A percentile compares a stretch with the other conserved stretches of the same genome.
Conservation (phyloP, 64 coral and sea anemone species). For the Dendronephthya gigantea region DNA sequence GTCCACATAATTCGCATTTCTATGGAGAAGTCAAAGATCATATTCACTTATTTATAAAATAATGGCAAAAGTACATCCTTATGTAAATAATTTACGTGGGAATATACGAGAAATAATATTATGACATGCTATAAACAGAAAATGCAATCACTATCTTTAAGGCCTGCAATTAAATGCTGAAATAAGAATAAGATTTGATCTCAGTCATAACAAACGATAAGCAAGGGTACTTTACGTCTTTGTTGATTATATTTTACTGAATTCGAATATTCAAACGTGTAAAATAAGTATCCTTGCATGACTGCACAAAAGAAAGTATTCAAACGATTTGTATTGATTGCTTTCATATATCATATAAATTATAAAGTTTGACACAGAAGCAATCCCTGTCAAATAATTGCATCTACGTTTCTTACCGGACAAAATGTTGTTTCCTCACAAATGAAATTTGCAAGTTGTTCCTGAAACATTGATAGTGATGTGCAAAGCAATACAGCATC, state of each 20-base stretch:
- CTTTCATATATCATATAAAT: background rate
- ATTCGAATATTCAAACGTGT: background rate
- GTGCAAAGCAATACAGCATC: constrained; percentile 90
- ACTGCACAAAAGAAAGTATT: background rate
- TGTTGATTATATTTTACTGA: background rate
- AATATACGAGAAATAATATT: background rate
- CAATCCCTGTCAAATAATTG: background rate
- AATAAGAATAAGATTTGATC: background rate
- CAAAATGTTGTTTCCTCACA: constrained; percentile 89
- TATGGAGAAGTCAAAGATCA: no score
- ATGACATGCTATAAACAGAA: background rate
- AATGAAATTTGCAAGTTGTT: constrained; percentile 66
- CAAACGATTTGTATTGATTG: background rate
- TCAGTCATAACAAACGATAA: background rate
- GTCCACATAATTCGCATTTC: no score
- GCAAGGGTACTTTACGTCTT: background rate
- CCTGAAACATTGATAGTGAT: constrained; percentile 74
- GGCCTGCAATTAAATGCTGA: background rate
- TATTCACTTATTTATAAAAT: no score
- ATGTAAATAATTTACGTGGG: background rate
- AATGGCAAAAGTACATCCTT: no score
- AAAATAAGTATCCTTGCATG: background rate
- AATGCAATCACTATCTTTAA: background rate
- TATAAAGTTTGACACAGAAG: background rate
- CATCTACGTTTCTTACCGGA: constrained; percentile 49